phyloP scores from a whole-genome alignment of 2,113 vertebrate genomes.

The Actenoides lindsayi region DNA sequence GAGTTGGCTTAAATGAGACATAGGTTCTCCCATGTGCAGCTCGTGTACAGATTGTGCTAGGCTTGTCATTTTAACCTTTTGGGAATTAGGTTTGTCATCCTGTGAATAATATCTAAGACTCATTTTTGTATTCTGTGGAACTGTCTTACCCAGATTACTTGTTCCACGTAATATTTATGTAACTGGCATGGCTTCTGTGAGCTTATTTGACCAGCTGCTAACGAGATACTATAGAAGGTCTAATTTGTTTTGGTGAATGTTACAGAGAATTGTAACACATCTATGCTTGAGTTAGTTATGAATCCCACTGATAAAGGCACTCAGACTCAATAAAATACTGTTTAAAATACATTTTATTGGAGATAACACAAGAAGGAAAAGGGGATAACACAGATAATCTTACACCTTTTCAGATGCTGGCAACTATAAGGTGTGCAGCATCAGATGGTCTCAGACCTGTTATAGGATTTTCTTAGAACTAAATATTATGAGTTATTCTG shows the following conservation, averaged over 20 bases:
- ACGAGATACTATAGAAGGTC: neutral
- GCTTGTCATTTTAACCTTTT: neutral
- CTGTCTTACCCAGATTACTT: neutral
- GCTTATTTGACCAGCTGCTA: neutral
- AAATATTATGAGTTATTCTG: neutral
- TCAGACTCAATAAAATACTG: neutral
- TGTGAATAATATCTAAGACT: neutral
- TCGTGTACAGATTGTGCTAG: neutral
- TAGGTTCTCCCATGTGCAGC: neutral
- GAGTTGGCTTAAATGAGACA: neutral
- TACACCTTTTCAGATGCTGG: neutral
- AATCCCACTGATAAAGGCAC: neutral
- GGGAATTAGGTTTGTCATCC: neutral
- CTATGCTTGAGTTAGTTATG: neutral
- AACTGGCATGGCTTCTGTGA: neutral
- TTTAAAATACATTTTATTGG: neutral
- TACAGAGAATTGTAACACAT: neutral
- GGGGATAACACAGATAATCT: neutral
- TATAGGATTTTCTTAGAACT: neutral
- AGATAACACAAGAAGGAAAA: neutral
- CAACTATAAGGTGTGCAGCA: neutral
- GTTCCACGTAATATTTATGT: neutral
- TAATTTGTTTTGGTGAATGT: neutral
- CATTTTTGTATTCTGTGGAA: neutral
- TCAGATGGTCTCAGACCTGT: neutral